Evolutionary conservation across 2,113 vertebrate species (phyloP), one percentile per base, ranked within the genome.

Genomic region (Epinephelus cyanopodus): DNA sequence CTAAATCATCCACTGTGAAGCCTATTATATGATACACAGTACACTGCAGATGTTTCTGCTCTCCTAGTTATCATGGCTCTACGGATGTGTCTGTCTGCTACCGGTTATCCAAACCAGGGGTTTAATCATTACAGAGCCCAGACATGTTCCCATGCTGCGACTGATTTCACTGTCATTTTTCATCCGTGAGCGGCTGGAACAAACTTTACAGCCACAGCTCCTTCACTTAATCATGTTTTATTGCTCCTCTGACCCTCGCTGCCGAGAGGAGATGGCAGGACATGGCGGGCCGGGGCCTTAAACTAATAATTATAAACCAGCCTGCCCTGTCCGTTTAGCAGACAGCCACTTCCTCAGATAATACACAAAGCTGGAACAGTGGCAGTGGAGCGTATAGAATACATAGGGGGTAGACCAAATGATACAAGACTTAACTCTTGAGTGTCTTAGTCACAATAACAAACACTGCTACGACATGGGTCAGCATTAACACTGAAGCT

Each of bases 191-290:
- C 58, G 72, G 70, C 87, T 79, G 85, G 86, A 89, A 69, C 53
- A 18, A 85, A 85, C 86, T 93, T 93, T 92, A 92, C 84, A 82
- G 90, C 92, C 72, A 56, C 77, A 64, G 85, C 85, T 83, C 84
- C 69, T 84, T 83, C 86, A 91, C 87, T 94, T 92, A 92, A 95
- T 95, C 93, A 94, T 91, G 90, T 93, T 95, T 94, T 93, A 94
- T 90, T 85, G 90, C 87, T 86, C 58, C 81, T 86, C 50, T 85
- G 90, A 92, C 90, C 87, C 89, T 72, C 63, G 57, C 87, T 74
- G 61, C 73, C 15, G n/a, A 87, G 75, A 77, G 77, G 73, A 82
- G 91, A 89, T 90, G 90, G 87, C 89, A 86, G 84, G 84, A 84
- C 87, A 77, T 74, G 77, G 87, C 17, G 6, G 81, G 74, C 79